These are phyloP conservation scores for Cylas formicarius DNA, from an alignment of 1,140 invertebrate genomes.

Conservation along the genomic window DNA sequence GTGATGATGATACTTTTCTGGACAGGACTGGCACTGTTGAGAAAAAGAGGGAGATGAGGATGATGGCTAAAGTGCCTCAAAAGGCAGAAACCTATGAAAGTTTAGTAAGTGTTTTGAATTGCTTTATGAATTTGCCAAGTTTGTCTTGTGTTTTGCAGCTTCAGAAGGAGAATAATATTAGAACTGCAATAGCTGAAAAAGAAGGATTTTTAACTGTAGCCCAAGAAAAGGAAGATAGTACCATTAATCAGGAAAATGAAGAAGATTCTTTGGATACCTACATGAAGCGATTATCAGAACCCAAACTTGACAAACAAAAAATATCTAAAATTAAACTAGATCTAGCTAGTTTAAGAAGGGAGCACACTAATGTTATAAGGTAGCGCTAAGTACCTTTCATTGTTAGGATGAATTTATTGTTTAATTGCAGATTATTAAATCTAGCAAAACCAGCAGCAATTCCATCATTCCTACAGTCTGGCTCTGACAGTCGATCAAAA, in stretches of 20 bases:
- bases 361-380: slow-evolving; percentile 60
- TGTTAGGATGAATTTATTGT: too few relatives aligned
- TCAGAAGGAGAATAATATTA: slow-evolving; percentile 57
- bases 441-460: slow-evolving; percentile 68
- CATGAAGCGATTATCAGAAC: slow-evolving; percentile 56
- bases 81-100: slow-evolving; percentile 71
- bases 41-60: slow-evolving; percentile 73
- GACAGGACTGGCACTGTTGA: slow-evolving; percentile 92
- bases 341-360: slow-evolving; percentile 60
- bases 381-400: neutral
- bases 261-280: slow-evolving; percentile 64
- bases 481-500: too few relatives aligned
- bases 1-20: slow-evolving; percentile 94
- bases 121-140: slow-evolving; percentile 6
- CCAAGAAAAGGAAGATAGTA: slow-evolving; percentile 36
- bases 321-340: slow-evolving; percentile 49
- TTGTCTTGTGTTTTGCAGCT: slow-evolving; percentile 46
- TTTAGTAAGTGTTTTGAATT: slow-evolving; percentile 49
- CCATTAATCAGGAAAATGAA: slow-evolving; percentile 12
- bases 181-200: slow-evolving; percentile 51
- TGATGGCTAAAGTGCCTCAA: slow-evolving; percentile 57
- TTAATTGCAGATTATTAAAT: slow-evolving; percentile 56
- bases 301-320: slow-evolving; percentile 45
- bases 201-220: slow-evolving; percentile 51
- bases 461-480: slow-evolving; percentile 49